Conservation (phyloP, 1,140 invertebrate species). For the Drosophila lowei region DNA sequence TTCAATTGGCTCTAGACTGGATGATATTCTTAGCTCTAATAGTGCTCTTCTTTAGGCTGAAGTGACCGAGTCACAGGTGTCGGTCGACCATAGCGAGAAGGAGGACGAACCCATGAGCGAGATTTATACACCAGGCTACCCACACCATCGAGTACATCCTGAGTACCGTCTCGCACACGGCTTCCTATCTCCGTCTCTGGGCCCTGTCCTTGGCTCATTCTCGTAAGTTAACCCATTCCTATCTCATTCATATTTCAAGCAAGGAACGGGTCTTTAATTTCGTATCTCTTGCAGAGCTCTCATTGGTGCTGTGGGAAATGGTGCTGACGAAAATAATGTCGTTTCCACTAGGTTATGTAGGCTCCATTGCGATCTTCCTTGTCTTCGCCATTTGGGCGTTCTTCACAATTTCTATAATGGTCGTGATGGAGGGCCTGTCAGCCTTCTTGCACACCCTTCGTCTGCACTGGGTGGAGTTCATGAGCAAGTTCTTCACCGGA, state of each 20-base stretch:
- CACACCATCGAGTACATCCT: slow-evolving; percentile 98
- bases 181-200: slow-evolving; percentile 97
- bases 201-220: slow-evolving; percentile 96
- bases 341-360: slow-evolving; percentile 5
- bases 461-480: slow-evolving; percentile 96
- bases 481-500: slow-evolving; percentile 98
- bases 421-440: slow-evolving; percentile 98
- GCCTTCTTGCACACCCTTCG: slow-evolving; percentile 97
- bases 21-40: background rate
- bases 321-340: slow-evolving; percentile 85
- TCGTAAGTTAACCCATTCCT: slow-evolving; percentile 86
- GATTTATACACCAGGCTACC: slow-evolving; percentile 95
- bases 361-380: slow-evolving; percentile 86
- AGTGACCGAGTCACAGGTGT: slow-evolving; percentile 47
- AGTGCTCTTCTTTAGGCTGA: slow-evolving; percentile 25
- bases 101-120: slow-evolving; percentile 89
- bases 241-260: background rate
- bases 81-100: slow-evolving; percentile 83
- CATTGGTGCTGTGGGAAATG: slow-evolving; percentile 95
- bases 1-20: no score
- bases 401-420: slow-evolving; percentile 96
- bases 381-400: slow-evolving; percentile 92
- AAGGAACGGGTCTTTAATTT: background rate
- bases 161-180: slow-evolving; percentile 97
- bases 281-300: slow-evolving; percentile 87